A percentile compares a stretch with the other conserved stretches of the same genome.
phyloP scores from a whole-genome alignment of 2,888 invertebrate genomes.

The Diplazon laetatorius region DNA sequence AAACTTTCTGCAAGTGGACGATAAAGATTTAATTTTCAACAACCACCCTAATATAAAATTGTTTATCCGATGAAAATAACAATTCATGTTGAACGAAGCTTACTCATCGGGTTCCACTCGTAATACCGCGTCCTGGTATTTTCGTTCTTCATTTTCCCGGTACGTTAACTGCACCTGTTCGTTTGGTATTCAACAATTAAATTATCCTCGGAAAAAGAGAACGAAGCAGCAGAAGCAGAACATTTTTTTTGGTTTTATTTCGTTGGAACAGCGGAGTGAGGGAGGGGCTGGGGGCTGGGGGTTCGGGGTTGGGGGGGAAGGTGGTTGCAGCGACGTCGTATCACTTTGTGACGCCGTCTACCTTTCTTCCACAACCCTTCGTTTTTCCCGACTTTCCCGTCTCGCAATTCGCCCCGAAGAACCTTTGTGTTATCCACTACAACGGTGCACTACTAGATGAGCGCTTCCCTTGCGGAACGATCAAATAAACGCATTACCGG shows the following conservation, averaged over 20 bases:
- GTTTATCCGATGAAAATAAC: neutral
- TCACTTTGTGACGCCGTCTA: conserved; percentile 30
- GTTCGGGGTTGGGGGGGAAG: neutral
- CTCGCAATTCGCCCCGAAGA: conserved; percentile 36
- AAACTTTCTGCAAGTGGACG: no score
- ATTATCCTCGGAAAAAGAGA: conserved; percentile 39
- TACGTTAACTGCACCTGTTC: neutral
- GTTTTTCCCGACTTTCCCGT: conserved; percentile 29
- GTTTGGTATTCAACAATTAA: conserved; percentile 36
- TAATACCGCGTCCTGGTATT: neutral
- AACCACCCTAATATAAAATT: neutral
- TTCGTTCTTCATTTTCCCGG: conserved; percentile 4
- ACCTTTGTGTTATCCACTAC: conserved; percentile 27
- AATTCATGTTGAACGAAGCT: neutral
- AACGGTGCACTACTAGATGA: conserved; percentile 8
- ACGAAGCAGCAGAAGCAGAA: conserved; percentile 12
- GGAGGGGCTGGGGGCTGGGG: neutral
- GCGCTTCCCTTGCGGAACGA: conserved; percentile 34
- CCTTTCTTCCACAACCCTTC: conserved; percentile 2
- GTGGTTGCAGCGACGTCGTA: conserved; percentile 1
- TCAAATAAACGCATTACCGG: conserved; percentile 56
- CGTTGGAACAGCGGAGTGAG: neutral
- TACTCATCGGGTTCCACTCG: neutral
- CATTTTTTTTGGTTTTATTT: conserved; percentile 17
- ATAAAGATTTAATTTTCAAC: no score